Evolutionary conservation across 2,113 vertebrate species (phyloP), one percentile per base, ranked within the genome.

Genomic region (Taurulus bubalis): DNA sequence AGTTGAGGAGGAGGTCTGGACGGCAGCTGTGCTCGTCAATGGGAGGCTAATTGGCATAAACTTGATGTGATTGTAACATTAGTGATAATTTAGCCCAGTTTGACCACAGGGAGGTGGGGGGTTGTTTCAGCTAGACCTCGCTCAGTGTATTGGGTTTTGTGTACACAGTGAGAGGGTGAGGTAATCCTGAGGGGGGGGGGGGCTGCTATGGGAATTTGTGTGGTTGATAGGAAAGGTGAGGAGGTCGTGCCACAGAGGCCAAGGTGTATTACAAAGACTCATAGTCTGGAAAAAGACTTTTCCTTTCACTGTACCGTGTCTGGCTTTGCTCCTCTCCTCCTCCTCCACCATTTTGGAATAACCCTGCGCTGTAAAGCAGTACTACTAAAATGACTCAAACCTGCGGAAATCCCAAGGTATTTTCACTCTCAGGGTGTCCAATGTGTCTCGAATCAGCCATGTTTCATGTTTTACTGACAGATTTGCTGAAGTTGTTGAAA

Each of bases 181-280:
- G 85, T 91, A 88, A 89, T 81, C 78, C 76, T 38, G 63, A 71
- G 65, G 59, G 62, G 80, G 34, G 70, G 83, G 34, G 72, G 83
- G 36, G 75, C 51, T 78, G 77, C 80, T 67, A 22, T 76, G 42
- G 78, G 90, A 90, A 90, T 90, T 75, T 96, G 96, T 96, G 96
- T 96, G 94, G 95, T 53, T 18, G 87, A 94, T 95, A 92, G 94
- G 89, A 89, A 93, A 96, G 96, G 95, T 95, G 93, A 95, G 80
- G 84, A 95, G 96, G 96, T 96, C 94, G 20, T 88, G 93, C 93
- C 93, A 90, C 70, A 45, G 87, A 87, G 90, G 85, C 64, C 87
- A 83, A 87, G 78, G 75, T 91, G 59, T 72, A 74, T 67, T 83
- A 66, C 74, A 65, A 81, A 77, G 77, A 75, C 94, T 89, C 92